Base-by-base conservation (phyloP, 1,140 invertebrate genomes). In the Anastrepha obliqua region DNA sequence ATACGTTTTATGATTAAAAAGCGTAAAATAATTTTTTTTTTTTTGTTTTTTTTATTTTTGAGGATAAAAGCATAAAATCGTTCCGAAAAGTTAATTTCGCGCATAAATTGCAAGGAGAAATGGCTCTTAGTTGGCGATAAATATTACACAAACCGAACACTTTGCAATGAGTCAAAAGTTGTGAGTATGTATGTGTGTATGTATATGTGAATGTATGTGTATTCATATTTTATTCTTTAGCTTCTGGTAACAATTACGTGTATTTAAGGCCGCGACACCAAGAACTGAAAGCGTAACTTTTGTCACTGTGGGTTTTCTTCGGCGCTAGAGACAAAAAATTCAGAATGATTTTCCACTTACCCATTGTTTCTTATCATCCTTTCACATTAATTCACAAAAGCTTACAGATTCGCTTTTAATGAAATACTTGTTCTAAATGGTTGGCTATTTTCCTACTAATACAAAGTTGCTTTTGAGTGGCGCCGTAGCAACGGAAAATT, bases 151-250 rank as follows among this genome's bases (percentile, higher is more conserved):
- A n/a, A 3, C 2, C 15, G 47, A 55, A 81, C 51, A 58, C 47
- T 55, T 81, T 51, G 13, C 9, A 81, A 81, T 81, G 74, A 81
- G 47, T 81, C 74, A 81, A 81, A 55, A 9, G 70, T 5, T 44
- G 17, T 51, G 42, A 74, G 15, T 47, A 44, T 70, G 13, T 15
- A 42, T 70, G 13, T 29, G 20, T 67, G 15, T 20, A 7, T 51
- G 2, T 74, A 11, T 74, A 15, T n/a, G 13, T 74, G 2, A 3
- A 42, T 70, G 15, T 13, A 9, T 4, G 3, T 8, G 39, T 4
- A 6, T 42, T 9, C 3, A 13, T 9, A 70, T 29, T 29, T 29
- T 29, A 29, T 29, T 29, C 29, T 1, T 29, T 29, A 29, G 29
- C 29, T 29, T 1, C 29, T 29, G 29, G 29, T 29, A 29, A 29